Evolutionary conservation across 2,888 invertebrate genomes (phyloP).

Genomic region (Chelonus formosanus): DNA sequence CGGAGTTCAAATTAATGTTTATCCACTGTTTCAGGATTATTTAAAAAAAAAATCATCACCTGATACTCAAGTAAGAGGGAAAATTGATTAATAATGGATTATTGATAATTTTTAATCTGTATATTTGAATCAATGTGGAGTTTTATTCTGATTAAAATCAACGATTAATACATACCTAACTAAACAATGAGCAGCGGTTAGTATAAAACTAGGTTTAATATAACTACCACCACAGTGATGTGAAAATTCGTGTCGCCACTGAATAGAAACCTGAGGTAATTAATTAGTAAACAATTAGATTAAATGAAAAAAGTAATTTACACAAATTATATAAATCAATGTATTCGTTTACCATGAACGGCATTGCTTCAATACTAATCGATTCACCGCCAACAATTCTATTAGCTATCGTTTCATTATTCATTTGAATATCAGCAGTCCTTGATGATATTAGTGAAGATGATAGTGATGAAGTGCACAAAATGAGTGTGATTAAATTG

Average conservation of each 20-base stretch:
- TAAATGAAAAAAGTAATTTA: slow-evolving; percentile 17
- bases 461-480: not conserved
- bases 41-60: too few relatives aligned
- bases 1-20: too few relatives aligned
- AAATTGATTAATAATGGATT: too few relatives aligned
- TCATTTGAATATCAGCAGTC: slow-evolving; percentile 3
- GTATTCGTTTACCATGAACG: slow-evolving; percentile 46
- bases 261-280: slow-evolving; percentile 45
- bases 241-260: slow-evolving; percentile 44
- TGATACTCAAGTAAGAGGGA: too few relatives aligned
- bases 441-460: not conserved
- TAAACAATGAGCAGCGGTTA: slow-evolving; percentile 59
- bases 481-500: too few relatives aligned
- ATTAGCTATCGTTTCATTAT: slow-evolving; percentile 26
- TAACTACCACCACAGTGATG: slow-evolving; percentile 57
- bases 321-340: too few relatives aligned
- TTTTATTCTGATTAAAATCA: not conserved
- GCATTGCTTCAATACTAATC: slow-evolving; percentile 47
- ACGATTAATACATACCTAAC: not conserved
- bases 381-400: slow-evolving; percentile 51
- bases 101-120: too few relatives aligned
- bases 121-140: too few relatives aligned
- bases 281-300: slow-evolving; percentile 12
- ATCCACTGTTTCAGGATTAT: too few relatives aligned
- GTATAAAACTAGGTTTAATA: slow-evolving; percentile 51